phyloP scores from a whole-genome alignment of 1,140 invertebrate genomes.

The Platorchestia sp. region DNA sequence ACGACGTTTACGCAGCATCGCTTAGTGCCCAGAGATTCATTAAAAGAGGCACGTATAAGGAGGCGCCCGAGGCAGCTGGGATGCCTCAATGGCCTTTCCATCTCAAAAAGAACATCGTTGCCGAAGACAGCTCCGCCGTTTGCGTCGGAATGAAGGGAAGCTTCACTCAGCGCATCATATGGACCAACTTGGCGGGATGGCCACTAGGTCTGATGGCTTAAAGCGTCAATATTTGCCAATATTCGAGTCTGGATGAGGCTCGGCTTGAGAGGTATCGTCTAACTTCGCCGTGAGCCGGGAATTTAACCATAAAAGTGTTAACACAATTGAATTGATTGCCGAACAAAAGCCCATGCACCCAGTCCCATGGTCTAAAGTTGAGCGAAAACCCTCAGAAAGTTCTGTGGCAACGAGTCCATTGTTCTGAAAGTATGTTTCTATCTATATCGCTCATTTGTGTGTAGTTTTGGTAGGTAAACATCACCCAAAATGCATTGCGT shows the following conservation, averaged over 20 bases:
- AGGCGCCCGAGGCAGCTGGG: not conserved
- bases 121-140: constrained; percentile 25
- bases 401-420: not conserved
- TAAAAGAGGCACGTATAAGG: constrained; percentile 30
- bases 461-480: no score
- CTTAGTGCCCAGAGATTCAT: constrained; percentile 9
- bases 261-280: not conserved
- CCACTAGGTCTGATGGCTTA: not conserved
- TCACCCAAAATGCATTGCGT: no score
- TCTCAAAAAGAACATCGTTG: constrained; percentile 25
- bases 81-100: constrained; percentile 15
- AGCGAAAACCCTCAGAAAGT: not conserved
- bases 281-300: not conserved
- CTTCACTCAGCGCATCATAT: constrained; percentile 34
- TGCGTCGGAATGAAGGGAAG: not conserved
- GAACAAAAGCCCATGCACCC: not conserved
- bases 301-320: constrained; percentile 37
- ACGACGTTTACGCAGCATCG: not conserved
- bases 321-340: constrained; percentile 3
- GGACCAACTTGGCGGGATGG: constrained; percentile 38
- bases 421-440: not conserved
- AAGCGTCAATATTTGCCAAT: constrained; percentile 35
- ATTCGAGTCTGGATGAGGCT: not conserved
- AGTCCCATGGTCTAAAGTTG: not conserved
- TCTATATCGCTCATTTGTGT: no score